phyloP scores from a whole-genome alignment of 1,140 invertebrate species.

The Anastrepha obliqua region DNA sequence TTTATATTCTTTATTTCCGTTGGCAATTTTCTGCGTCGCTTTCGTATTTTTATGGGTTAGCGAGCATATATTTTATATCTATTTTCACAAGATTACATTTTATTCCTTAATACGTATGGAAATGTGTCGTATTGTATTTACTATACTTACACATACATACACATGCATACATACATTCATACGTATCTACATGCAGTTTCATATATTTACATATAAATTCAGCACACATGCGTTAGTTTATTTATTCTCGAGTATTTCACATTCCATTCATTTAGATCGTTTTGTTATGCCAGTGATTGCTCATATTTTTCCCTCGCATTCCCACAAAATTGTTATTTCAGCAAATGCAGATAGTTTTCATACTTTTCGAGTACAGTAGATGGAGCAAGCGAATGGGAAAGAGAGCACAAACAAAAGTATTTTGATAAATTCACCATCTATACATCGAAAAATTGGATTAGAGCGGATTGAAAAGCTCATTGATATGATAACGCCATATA shows the following conservation, averaged over 20 bases:
- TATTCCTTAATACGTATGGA: background rate
- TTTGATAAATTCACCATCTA: background rate
- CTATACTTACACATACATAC: too few relatives aligned
- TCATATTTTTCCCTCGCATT: background rate
- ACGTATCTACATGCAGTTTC: background rate
- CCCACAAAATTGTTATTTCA: background rate
- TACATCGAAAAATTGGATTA: background rate
- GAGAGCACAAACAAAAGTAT: background rate
- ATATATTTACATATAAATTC: too few relatives aligned
- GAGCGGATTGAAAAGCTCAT: too few relatives aligned
- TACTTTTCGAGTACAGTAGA: background rate
- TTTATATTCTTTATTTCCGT: background rate
- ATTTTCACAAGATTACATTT: slow-evolving; percentile 29
- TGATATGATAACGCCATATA: too few relatives aligned
- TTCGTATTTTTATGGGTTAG: slow-evolving; percentile 8
- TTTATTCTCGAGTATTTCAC: background rate
- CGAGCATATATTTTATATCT: background rate
- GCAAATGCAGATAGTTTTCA: slow-evolving; percentile 1
- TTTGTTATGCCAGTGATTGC: slow-evolving; percentile 15
- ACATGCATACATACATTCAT: background rate
- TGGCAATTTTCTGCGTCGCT: slow-evolving; percentile 10
- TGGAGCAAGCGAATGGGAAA: background rate
- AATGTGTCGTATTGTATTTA: too few relatives aligned
- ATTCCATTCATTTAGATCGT: slow-evolving; percentile 1
- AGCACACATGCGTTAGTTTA: background rate